These are phyloP conservation scores for Abrostola tripartita DNA, from an alignment of 2,888 invertebrate genomes.

Conservation along the genomic window DNA sequence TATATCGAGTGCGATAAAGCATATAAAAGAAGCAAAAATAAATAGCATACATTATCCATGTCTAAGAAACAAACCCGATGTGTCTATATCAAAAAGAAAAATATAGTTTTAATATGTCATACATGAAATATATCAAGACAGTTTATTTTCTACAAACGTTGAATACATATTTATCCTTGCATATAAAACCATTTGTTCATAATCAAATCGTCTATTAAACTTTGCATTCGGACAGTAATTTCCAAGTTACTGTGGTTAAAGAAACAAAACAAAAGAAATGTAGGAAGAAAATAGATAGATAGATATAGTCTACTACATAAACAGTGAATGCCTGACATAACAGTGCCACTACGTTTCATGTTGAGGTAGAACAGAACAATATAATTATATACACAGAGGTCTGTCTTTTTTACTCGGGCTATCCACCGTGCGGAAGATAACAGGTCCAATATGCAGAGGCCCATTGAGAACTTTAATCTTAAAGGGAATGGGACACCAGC, in stretches of 20 bases:
- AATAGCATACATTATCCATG: slow-evolving; percentile 66
- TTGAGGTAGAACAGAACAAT: slow-evolving; percentile 14
- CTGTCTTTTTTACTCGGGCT: no score
- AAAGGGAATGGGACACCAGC: no score
- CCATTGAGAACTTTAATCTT: no score
- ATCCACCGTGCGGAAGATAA: no score
- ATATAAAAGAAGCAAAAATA: slow-evolving; percentile 74
- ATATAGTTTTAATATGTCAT: slow-evolving; percentile 48
- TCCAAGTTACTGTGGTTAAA: slow-evolving; percentile 7
- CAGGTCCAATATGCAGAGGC: no score
- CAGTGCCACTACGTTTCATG: slow-evolving; percentile 53
- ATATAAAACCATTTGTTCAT: background rate
- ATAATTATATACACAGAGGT: background rate
- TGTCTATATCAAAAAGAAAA: slow-evolving; percentile 62
- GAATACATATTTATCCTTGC: slow-evolving; percentile 1
- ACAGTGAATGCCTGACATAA: slow-evolving; percentile 61
- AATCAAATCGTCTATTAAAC: background rate
- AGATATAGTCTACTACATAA: slow-evolving; percentile 52
- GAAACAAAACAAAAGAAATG: slow-evolving; percentile 21
- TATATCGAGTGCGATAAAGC: slow-evolving; percentile 73
- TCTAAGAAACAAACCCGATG: slow-evolving; percentile 69
- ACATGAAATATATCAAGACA: slow-evolving; percentile 53
- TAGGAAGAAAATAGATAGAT: slow-evolving; percentile 27
- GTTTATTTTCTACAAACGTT: slow-evolving; percentile 46
- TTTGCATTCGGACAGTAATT: slow-evolving; percentile 9